These are phyloP conservation scores for Noctua pronuba DNA, from an alignment of 2,888 invertebrate genomes.

Conservation along the genomic window DNA sequence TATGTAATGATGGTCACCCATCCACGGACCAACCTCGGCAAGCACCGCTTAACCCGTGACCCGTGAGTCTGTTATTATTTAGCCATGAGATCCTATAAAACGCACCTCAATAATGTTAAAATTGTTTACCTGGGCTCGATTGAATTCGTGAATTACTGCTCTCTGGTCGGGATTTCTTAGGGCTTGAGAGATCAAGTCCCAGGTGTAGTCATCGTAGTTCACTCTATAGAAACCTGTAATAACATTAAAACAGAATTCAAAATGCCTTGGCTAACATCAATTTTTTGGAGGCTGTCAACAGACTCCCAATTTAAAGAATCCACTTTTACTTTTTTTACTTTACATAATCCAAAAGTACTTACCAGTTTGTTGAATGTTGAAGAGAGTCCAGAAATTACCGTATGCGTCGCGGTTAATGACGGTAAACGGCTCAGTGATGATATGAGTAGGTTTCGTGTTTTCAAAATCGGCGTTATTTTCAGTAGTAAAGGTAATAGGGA, in stretches of 20 bases:
- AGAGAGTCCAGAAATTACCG: constrained; percentile 89
- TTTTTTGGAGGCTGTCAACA: not conserved
- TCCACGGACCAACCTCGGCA: too few relatives aligned
- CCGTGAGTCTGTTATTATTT: too few relatives aligned
- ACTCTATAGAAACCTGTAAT: constrained; percentile 92
- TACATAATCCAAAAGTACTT: constrained; percentile 37
- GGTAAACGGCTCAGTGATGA: constrained; percentile 75
- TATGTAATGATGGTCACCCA: too few relatives aligned
- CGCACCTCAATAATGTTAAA: not conserved
- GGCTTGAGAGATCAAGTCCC: constrained; percentile 87
- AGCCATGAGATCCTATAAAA: too few relatives aligned
- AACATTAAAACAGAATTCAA: not conserved
- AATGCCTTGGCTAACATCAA: not conserved
- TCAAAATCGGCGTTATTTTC: constrained; percentile 81
- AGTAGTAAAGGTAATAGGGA: constrained; percentile 85
- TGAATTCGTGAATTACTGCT: constrained; percentile 87
- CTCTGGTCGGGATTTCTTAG: constrained; percentile 68
- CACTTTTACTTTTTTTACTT: not conserved
- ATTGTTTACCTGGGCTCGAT: constrained; percentile 92
- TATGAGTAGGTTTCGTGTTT: constrained; percentile 84
- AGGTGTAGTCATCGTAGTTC: constrained; percentile 91
- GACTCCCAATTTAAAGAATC: not conserved
- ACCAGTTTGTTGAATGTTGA: constrained; percentile 92
- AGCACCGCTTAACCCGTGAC: too few relatives aligned
- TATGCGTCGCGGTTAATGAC: constrained; percentile 76